Evolutionary conservation across 2,888 invertebrate species (phyloP), one percentile per base, ranked within the genome.

Genomic region (Tenthredo amoena): DNA sequence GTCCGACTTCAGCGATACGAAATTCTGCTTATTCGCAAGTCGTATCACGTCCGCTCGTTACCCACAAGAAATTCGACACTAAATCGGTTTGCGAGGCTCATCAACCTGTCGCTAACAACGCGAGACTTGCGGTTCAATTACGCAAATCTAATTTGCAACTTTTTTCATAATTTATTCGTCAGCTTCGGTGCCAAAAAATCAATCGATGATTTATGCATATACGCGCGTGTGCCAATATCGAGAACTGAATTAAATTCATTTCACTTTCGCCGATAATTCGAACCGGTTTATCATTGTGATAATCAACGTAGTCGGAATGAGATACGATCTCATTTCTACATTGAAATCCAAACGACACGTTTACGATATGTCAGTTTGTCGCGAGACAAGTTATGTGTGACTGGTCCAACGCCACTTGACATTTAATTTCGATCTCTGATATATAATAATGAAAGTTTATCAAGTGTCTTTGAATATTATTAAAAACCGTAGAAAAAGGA

Each of bases 261-360:
- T 71, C 71, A 71, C 71, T 71, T 37, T 71, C 71, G 5, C 71
- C 37, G 37, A 37, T 37, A 71, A 71, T 34, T 71, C 71, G 0
- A 71, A 71, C 71, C 37, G 37, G 71, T 71, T 71, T 71, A 18
- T 71, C 18, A 9, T 37, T 18, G 34, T n/a, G 6, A 71, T n/a
- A n/a, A 26, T 34, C 71, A 34, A n/a, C 68, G 15, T 31, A 31
- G 31, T 18, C 15, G 3, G n/a, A 71, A 1, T 37, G 7, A 37
- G 37, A 71, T 71, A 37, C 37, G 34, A 37, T 71, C 71, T 71
- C 3, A 31, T 37, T 37, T 71, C 71, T 71, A 71, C 37, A 71
- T 71, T 34, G 34, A 37, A 71, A 71, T 71, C 9, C 18, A 34
- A 31, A 71, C 34, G 62, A 62, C 26, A 26, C 26, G 26, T 26